Conservation (phyloP, 2,113 vertebrate genomes). For the Carassius carassius region DNA sequence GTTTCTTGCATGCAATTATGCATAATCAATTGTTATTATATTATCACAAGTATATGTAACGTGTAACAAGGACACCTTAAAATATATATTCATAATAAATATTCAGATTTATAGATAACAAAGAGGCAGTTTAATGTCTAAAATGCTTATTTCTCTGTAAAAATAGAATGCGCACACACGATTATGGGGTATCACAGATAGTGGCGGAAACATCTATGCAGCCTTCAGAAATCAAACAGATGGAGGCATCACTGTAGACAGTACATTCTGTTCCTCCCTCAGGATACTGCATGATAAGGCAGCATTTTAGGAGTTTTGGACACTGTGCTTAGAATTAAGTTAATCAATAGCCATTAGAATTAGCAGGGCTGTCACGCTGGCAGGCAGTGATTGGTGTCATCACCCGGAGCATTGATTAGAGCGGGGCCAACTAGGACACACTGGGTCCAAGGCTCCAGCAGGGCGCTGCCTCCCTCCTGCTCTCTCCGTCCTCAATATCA, state of each 20-base stretch:
- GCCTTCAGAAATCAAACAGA: not conserved
- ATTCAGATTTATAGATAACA: not conserved
- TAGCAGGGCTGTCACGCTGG: constrained; percentile 72
- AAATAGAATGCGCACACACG: not conserved
- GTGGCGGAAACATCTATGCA: constrained; percentile 7
- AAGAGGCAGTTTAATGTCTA: not conserved
- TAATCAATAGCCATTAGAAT: constrained; percentile 79
- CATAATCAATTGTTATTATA: no score
- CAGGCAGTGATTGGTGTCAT: constrained; percentile 75
- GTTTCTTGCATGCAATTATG: no score
- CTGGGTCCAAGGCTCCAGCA: constrained; percentile 35
- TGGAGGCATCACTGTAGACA: constrained; percentile 26
- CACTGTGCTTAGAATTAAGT: constrained; percentile 58
- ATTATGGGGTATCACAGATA: not conserved
- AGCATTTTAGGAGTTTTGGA: constrained; percentile 67
- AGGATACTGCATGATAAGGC: not conserved
- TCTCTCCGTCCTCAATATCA: constrained; percentile 67
- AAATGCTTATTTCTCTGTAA: not conserved
- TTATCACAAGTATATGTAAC: no score
- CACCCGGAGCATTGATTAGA: constrained; percentile 63
- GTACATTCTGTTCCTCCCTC: constrained; percentile 10
- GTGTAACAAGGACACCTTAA: no score
- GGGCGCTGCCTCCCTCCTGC: not conserved
- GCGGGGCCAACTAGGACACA: constrained; percentile 51
- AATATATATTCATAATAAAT: not conserved